phyloP scores from a whole-genome alignment of 2,888 invertebrate genomes.

The Eupithecia vulgata region DNA sequence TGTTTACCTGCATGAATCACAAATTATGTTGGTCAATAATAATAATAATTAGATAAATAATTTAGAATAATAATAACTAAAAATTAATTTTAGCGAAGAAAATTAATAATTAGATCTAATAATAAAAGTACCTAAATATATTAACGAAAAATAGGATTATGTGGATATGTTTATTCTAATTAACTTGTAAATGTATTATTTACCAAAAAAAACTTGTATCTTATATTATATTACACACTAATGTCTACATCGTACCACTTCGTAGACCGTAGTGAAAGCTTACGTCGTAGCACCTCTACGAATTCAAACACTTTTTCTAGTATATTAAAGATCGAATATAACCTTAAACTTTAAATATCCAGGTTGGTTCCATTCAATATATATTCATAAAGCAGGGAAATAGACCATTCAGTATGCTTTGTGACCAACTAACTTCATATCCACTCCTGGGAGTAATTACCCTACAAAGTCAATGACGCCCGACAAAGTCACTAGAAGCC shows the following conservation, averaged over 20 bases:
- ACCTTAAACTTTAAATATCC: not conserved
- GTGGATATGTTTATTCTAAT: too few species aligned
- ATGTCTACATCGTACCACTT: not conserved
- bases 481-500: slow-evolving; percentile 12
- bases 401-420: not conserved
- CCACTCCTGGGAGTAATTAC: slow-evolving; percentile 18
- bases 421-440: slow-evolving; percentile 15
- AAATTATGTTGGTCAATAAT: too few species aligned
- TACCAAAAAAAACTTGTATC: too few species aligned
- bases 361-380: not conserved
- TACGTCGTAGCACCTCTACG: slow-evolving; percentile 7
- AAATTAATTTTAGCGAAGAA: too few species aligned
- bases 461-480: slow-evolving; percentile 26
- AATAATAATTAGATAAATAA: too few species aligned
- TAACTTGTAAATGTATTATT: too few species aligned
- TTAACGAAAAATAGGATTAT: too few species aligned
- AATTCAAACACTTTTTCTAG: not conserved
- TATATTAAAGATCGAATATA: not conserved
- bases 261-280: not conserved
- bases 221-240: not conserved
- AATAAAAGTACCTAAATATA: too few species aligned
- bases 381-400: not conserved
- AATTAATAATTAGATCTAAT: too few species aligned
- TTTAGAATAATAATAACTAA: too few species aligned
- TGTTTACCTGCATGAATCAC: too few species aligned